Conservation (phyloP, 2,888 invertebrate species). For the Drosophila greeni region DNA sequence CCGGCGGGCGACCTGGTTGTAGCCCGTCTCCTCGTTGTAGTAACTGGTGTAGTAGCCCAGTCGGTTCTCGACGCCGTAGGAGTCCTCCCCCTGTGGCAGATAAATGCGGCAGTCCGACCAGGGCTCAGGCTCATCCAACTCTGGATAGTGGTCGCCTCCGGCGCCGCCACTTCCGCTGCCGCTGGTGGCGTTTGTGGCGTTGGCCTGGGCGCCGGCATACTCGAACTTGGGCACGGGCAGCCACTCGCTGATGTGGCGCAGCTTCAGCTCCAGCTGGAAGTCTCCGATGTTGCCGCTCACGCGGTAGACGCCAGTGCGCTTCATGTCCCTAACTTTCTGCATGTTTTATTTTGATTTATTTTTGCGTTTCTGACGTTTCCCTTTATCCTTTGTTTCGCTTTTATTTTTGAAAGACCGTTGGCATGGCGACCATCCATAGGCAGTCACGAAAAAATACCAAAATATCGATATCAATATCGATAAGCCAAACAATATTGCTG, state of each 20-base stretch:
- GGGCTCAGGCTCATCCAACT: slow-evolving; percentile 11
- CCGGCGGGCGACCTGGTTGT: slow-evolving; percentile 4
- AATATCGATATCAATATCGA: slow-evolving; percentile 7
- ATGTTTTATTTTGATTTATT: background rate
- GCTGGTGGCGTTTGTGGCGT: background rate
- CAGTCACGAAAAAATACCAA: background rate
- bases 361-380: background rate
- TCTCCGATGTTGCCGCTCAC: slow-evolving; percentile 69
- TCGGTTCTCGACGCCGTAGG: slow-evolving; percentile 22
- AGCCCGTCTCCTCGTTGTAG: slow-evolving; percentile 30
- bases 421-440: slow-evolving; percentile 5
- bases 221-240: slow-evolving; percentile 77
- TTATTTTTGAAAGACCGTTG: slow-evolving; percentile 19
- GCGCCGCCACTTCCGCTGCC: slow-evolving; percentile 7
- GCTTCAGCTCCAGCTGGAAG: slow-evolving; percentile 49
- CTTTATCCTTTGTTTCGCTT: background rate
- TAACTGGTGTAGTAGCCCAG: slow-evolving; percentile 46
- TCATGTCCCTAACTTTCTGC: slow-evolving; percentile 42
- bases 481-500: background rate
- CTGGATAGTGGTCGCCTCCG: slow-evolving; percentile 38
- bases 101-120: slow-evolving; percentile 43
- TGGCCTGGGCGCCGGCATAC: slow-evolving; percentile 46
- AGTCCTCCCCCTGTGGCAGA: slow-evolving; percentile 43
- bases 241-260: slow-evolving; percentile 73
- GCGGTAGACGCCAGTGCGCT: slow-evolving; percentile 75